Evolutionary conservation across 2,113 vertebrate species (phyloP).

Genomic region (Brachyhypopomus gauderio): DNA sequence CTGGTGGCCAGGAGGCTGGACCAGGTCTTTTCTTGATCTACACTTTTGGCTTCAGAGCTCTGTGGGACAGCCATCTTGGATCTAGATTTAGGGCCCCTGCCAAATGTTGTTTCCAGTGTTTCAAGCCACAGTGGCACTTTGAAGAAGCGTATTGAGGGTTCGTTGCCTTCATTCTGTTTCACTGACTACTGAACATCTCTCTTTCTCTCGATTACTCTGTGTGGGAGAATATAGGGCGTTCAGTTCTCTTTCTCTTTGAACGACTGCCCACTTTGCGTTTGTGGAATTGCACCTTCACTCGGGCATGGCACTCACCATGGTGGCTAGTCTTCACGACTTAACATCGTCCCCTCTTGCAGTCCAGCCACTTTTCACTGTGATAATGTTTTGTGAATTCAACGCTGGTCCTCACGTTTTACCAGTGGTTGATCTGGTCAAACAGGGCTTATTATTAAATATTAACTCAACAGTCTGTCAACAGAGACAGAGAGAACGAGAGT

Average conservation of each 20-base stretch:
- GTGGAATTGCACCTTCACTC: no score
- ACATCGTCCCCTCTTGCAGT: constrained; percentile 5
- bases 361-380: constrained; percentile 18
- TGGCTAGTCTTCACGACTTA: constrained; percentile 9
- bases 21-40: constrained; percentile 1
- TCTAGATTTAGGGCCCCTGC: not conserved
- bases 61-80: constrained; percentile 3
- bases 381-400: constrained; percentile 10
- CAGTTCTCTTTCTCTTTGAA: not conserved
- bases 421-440: constrained; percentile 49
- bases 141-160: not conserved
- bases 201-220: not conserved
- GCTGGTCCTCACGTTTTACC: constrained; percentile 24
- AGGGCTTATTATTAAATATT: constrained; percentile 55
- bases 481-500: constrained; percentile 16
- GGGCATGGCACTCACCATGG: not conserved
- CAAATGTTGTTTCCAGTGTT: not conserved
- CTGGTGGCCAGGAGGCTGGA: constrained; percentile 19
- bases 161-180: not conserved
- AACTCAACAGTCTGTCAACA: constrained; percentile 47
- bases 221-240: not conserved
- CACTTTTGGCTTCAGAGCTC: constrained; percentile 1
- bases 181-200: not conserved
- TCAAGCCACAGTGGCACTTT: not conserved
- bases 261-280: no score